Evolutionary conservation across 1,140 invertebrate species (phyloP), one percentile per base, ranked within the genome.

Genomic region (Drosophila pectinifera): DNA sequence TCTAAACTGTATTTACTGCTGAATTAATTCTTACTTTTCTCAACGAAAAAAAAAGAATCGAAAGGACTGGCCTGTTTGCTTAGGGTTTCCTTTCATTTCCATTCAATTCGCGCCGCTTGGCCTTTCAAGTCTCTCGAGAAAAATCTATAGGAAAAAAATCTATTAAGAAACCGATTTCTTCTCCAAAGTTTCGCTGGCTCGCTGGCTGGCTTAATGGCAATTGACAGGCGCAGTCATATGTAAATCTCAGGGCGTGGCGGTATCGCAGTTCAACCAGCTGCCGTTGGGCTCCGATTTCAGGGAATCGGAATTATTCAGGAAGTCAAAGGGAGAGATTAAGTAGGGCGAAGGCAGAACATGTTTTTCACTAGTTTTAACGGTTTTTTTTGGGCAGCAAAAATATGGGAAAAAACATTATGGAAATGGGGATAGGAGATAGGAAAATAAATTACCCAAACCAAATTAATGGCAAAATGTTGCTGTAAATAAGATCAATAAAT

Each of bases 171-270:
- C 49, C 53, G 64, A 79, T 82, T 64, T 64, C 68, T 67, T 77
- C 46, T 67, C 53, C 46, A 28, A 62, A 63, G 48, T 69, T 81
- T 75, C 68, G 38, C 28, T 28, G 42, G 58, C 68, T 64, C 72
- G 72, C 78, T 75, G 64, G 38, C 28, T 22, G 42, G 58, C 68
- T 64, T 76, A 76, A 82, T 83, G 77, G 83, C 80, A 88, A 88
- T 76, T 88, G 83, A 88, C 83, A 83, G 80, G 68, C 72, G 75
- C 82, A 88, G 84, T 88, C 83, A 83, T 79, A 86, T 86, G 82
- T 85, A 85, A 82, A 86, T 86, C 73, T 43, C 51, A 46, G 51
- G 73, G 73, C 62, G 72, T 74, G 57, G 58, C 70, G 13, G 39
- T 39, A 51, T 61, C 34, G 24, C 26, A 16, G 41, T 56, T 57